These are phyloP conservation scores for Pangasianodon gigas DNA, from an alignment of 2,113 vertebrate genomes.

Conservation along the genomic window DNA sequence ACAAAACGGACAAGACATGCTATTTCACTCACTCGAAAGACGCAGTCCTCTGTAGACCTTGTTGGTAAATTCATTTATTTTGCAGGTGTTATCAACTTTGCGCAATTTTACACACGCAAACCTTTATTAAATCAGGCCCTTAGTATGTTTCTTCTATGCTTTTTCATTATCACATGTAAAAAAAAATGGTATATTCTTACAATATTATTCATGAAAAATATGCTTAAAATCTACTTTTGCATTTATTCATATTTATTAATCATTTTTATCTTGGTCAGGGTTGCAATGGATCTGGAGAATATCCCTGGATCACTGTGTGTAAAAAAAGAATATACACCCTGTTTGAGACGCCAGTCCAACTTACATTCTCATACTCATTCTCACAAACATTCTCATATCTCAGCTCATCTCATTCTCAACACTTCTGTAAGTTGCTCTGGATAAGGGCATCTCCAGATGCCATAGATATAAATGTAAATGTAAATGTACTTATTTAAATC, in stretches of 20 bases:
- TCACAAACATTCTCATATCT: neutral
- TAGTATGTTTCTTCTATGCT: neutral
- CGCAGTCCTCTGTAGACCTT: neutral
- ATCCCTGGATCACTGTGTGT: neutral
- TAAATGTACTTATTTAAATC: slow-evolving; percentile 4
- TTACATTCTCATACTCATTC: neutral
- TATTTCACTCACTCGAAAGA: neutral
- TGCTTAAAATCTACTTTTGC: neutral
- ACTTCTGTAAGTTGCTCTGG: neutral
- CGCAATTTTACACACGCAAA: neutral
- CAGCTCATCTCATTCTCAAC: neutral
- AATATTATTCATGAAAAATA: neutral
- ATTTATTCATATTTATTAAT: neutral
- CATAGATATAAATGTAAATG: neutral
- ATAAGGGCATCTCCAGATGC: neutral
- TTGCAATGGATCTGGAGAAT: neutral
- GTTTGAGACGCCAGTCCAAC: neutral
- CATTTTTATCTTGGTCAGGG: neutral
- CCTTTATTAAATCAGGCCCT: neutral
- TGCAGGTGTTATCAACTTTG: neutral
- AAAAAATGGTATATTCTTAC: no score
- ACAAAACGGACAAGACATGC: neutral
- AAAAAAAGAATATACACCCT: neutral
- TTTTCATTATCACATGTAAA: neutral
- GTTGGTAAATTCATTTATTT: neutral